Evolutionary conservation across 2,113 vertebrate species (phyloP), one percentile per base, ranked within the genome.

Genomic region (Irena cyanogastra): DNA sequence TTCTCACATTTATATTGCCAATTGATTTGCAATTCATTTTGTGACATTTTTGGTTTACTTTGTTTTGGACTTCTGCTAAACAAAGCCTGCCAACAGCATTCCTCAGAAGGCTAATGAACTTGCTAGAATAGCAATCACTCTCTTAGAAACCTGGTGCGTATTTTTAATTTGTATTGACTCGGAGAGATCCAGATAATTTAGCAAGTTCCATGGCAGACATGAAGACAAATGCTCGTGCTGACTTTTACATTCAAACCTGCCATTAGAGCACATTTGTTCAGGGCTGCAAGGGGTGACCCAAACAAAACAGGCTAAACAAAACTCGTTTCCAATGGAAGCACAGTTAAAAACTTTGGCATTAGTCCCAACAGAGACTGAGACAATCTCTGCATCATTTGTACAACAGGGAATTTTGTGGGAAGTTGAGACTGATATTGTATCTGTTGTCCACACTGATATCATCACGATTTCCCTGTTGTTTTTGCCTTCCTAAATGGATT

Each of bases 21-120:
- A 97, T 91, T 91, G 63, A 95, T 96, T 96, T 96, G 76, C 83
- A 95, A 76, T 97, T 89, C 90, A 94, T 97, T 90, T 89, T 87
- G 95, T 94, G 86, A 96, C 83, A 83, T 92, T 96, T 97, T 95
- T 89, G 61, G 93, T 96, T 97, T 94, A 94, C 91, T 95, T 95
- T 97, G 39, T 85, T 90, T 89, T 94, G 56, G 90, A 89, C 50
- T 89, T 90, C 71, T 84, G 87, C 80, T 97, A 56, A 87, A 96
- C 92, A 77, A 90, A 93, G 72, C 75, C 70, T 97, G 75, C 92
- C 93, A 97, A 80, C 86, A 96, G 63, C 87, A 94, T 88, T 96
- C 80, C 97, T 93, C 94, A 64, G 87, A 79, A 91, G 78, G 75
- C 94, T 95, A 95, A 95, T 80, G 95, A 97, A 97, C 95, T 66